phyloP scores from a whole-genome alignment of 1,140 invertebrate genomes.

The Atopsyche davidsoni region DNA sequence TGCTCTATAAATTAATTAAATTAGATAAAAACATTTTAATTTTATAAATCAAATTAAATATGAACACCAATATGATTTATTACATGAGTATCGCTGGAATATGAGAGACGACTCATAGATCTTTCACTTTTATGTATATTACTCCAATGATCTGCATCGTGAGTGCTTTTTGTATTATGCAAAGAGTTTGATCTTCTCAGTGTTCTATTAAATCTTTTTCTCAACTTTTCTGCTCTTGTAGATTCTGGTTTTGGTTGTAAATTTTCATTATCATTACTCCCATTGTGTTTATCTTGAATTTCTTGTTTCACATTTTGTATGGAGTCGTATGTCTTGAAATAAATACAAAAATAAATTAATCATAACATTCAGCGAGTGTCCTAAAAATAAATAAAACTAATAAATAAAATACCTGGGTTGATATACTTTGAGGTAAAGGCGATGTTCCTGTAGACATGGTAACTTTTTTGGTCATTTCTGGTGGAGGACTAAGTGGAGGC shows the following conservation, averaged over 20 bases:
- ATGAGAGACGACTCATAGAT: conserved; percentile 57
- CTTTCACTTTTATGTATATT: conserved; percentile 35
- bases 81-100: conserved; percentile 60
- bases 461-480: conserved; percentile 33
- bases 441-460: conserved; percentile 67
- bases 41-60: not conserved
- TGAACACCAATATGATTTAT: conserved; percentile 24
- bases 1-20: conserved; percentile 30
- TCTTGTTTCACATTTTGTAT: conserved; percentile 30
- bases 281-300: conserved; percentile 15
- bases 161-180: conserved; percentile 33
- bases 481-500: conserved; percentile 20
- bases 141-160: conserved; percentile 35
- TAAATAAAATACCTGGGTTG: conserved; percentile 75
- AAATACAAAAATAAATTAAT: conserved; percentile 11
- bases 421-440: conserved; percentile 77
- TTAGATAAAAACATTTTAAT: not conserved
- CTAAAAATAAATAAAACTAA: conserved; percentile 13
- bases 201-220: conserved; percentile 28
- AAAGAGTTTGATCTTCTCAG: conserved; percentile 47
- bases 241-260: conserved; percentile 15
- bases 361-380: not conserved
- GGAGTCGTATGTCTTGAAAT: conserved; percentile 37
- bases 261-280: conserved; percentile 17
- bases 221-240: conserved; percentile 20